Evolutionary conservation across 2,113 vertebrate species (phyloP), one percentile per base, ranked within the genome.

Genomic region (Hypocryptadius cinnamomeus): DNA sequence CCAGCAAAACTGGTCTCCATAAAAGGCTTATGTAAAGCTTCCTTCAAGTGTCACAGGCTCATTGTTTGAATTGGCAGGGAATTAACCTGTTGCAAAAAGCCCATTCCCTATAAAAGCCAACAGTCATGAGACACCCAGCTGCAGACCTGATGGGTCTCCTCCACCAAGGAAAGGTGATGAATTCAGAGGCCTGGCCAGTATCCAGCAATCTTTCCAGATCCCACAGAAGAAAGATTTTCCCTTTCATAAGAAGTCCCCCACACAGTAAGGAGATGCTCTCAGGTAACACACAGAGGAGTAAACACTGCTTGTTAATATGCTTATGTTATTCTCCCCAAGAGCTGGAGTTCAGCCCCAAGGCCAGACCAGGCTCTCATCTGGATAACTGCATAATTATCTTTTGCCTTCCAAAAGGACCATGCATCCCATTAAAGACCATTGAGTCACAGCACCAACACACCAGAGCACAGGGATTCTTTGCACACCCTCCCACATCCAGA

Each of bases 11-110:
- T 54, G 39, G 81, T 91, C 87, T 87, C 81, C 4, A 0, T 79
- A 85, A 91, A 87, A 84, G 78, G 56, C 71, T 95, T 90, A 81
- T 59, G 50, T 90, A 93, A 96, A 88, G 79, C 79, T 74, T 78
- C 30, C 68, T 79, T 71, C 73, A 59, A 83, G 87, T 44, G 86
- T 85, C 92, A 92, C 69, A 79, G 73, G 77, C 53, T 71, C 70
- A 65, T 45, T 89, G 81, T 84, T 76, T 82, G 85, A 92, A 90
- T 3, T 87, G 90, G 78, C 78, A 85, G 56, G 48, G 85, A 80
- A 94, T 72, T 81, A 94, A 87, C 80, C 74, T 79, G 51, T 53
- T 83, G 80, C 74, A 82, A 83, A 93, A 68, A 87, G 21, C 6
- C 40, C 31, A 24, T 63, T 69, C 45, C 51, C 42, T 85, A n/a